A percentile compares a stretch with the other conserved stretches of the same genome.
These are phyloP conservation scores for Platycheirus albimanus DNA, from an alignment of 2,888 invertebrate species.

Conservation along the genomic window DNA sequence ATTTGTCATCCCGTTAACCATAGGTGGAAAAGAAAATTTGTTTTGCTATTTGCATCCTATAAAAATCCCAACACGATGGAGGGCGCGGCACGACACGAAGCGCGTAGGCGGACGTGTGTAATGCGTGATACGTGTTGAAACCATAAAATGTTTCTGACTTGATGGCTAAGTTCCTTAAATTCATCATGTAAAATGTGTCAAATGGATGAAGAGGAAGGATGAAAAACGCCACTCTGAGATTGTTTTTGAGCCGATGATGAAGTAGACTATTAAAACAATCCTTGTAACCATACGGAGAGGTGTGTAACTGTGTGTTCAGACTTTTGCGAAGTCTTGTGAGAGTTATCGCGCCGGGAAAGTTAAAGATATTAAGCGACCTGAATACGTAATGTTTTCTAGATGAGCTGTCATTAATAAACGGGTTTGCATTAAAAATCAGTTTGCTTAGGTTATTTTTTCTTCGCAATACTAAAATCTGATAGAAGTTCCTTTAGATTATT, in stretches of 20 bases:
- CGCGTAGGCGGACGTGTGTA: constrained; percentile 13
- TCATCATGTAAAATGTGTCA: constrained; percentile 65
- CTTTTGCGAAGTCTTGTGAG: not conserved
- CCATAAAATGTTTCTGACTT: constrained; percentile 45
- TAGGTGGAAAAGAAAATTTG: constrained; percentile 54
- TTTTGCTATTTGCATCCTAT: constrained; percentile 70
- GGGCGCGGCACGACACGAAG: no score
- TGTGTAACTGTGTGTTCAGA: not conserved
- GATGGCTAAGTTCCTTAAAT: constrained; percentile 56
- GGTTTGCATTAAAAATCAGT: no score
- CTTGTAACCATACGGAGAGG: not conserved
- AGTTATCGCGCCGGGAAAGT: not conserved
- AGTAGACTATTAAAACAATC: constrained; percentile 58
- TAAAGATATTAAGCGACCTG: not conserved
- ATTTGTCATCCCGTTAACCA: constrained; percentile 67
- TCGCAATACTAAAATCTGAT: no score
- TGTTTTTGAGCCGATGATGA: constrained; percentile 67
- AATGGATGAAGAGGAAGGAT: constrained; percentile 37
- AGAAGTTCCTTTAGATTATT: no score
- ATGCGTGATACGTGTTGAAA: constrained; percentile 65
- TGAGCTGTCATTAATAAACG: constrained; percentile 1
- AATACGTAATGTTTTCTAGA: constrained; percentile 4
- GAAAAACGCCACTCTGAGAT: constrained; percentile 52
- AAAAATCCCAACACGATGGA: not conserved
- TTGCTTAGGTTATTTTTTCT: no score